Conservation (phyloP, 1,140 invertebrate species). For the Drosophila murphyi region DNA sequence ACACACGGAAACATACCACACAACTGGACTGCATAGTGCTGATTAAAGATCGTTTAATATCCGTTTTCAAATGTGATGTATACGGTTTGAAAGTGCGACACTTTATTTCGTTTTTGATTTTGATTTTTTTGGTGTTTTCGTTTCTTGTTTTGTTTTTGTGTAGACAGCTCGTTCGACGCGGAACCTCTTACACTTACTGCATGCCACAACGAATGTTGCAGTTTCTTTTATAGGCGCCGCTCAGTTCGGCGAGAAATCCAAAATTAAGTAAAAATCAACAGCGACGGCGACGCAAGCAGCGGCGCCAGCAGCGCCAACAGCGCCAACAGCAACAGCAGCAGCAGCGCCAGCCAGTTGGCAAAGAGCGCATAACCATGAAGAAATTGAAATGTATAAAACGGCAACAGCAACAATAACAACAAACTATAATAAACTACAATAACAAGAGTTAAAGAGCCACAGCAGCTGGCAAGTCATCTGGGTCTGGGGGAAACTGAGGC, state of each 20-base stretch:
- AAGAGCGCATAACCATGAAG: conserved; percentile 80
- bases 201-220: conserved; percentile 78
- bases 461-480: conserved; percentile 69
- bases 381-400: conserved; percentile 76
- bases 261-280: conserved; percentile 78
- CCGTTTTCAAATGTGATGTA: conserved; percentile 1
- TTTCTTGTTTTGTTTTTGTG: neutral
- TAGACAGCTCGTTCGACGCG: conserved; percentile 69
- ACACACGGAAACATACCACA: conserved; percentile 69
- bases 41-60: conserved; percentile 23
- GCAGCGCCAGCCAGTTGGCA: conserved; percentile 63
- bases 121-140: neutral
- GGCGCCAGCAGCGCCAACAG: neutral
- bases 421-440: conserved; percentile 5
- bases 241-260: conserved; percentile 73
- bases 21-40: conserved; percentile 79
- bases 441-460: conserved; percentile 22
- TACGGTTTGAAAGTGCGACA: too few species aligned
- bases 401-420: conserved; percentile 40
- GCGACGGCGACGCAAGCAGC: conserved; percentile 37
- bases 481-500: conserved; percentile 44
- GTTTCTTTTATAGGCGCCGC: conserved; percentile 83
- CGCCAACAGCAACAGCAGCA: neutral
- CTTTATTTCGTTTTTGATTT: neutral
- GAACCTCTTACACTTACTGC: conserved; percentile 79